Percentiles rank a stretch among this genome's conserved stretches.
phyloP scores from a whole-genome alignment of 2,797 vertebrate genomes.

The Notamacropus eugenii region DNA sequence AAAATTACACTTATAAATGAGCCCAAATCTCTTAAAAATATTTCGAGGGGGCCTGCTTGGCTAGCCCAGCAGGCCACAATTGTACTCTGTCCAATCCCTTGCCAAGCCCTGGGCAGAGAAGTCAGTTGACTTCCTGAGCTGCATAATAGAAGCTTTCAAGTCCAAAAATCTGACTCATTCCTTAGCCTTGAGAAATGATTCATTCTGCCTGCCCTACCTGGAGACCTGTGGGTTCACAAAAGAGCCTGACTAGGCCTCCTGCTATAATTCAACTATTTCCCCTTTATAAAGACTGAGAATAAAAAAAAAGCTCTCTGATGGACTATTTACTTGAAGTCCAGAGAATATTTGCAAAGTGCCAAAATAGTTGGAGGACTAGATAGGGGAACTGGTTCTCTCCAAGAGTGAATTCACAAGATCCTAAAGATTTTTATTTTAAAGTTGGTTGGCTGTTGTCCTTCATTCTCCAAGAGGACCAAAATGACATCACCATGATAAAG shows the following conservation, averaged over 20 bases:
- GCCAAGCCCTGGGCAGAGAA: background rate
- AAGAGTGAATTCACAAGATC: conserved; percentile 18
- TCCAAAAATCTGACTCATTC: conserved; percentile 28
- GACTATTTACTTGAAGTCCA: conserved; percentile 18
- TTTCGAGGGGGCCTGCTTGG: conserved; percentile 25
- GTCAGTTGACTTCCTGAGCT: conserved; percentile 10
- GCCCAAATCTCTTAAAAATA: background rate
- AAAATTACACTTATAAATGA: conserved; percentile 17
- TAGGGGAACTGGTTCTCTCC: conserved; percentile 7
- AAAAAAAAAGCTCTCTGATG: conserved; percentile 9
- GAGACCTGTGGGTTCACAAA: background rate
- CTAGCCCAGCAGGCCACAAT: background rate
- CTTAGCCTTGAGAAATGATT: background rate
- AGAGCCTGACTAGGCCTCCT: conserved; percentile 4
- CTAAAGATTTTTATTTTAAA: conserved; percentile 62
- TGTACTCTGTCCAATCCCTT: conserved; percentile 3
- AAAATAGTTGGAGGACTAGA: background rate
- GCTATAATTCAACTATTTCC: background rate
- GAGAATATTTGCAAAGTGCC: conserved; percentile 5
- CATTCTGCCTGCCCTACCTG: background rate
- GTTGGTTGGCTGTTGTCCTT: too few relatives aligned
- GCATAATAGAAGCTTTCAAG: background rate
- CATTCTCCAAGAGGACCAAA: too few relatives aligned
- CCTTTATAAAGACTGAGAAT: background rate
- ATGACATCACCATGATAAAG: too few relatives aligned